Conservation (phyloP, 2,888 invertebrate species). For the Lithophane semibrunnea region DNA sequence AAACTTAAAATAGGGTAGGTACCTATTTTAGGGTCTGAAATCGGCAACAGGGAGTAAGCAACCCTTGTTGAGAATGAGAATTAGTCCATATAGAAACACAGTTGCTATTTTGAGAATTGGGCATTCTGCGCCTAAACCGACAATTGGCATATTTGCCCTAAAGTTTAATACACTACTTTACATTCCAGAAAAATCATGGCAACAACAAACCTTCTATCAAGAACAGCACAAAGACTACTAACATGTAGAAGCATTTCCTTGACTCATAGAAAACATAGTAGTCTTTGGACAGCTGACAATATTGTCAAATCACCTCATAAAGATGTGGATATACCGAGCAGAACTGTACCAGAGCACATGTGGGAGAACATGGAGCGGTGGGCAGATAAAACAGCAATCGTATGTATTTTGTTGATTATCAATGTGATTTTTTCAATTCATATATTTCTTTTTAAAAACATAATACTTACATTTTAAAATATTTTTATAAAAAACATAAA, state of each 20-base stretch:
- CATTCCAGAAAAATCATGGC: slow-evolving; percentile 69
- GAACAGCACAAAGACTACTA: slow-evolving; percentile 64
- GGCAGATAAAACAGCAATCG: slow-evolving; percentile 92
- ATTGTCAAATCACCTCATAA: slow-evolving; percentile 87
- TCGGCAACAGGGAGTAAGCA: background rate
- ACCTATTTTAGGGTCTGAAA: background rate
- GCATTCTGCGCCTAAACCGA: too few species aligned
- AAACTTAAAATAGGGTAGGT: background rate
- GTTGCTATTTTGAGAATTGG: too few species aligned
- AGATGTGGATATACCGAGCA: slow-evolving; percentile 86
- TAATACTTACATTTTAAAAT: too few species aligned
- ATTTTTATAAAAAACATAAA: too few species aligned
- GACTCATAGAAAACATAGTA: slow-evolving; percentile 53
- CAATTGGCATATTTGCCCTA: background rate
- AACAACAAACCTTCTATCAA: slow-evolving; percentile 63
- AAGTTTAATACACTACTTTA: background rate
- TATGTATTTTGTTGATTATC: slow-evolving; percentile 79
- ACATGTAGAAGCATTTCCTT: slow-evolving; percentile 53
- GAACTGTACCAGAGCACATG: slow-evolving; percentile 90
- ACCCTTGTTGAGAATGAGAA: background rate
- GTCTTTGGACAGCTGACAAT: slow-evolving; percentile 79
- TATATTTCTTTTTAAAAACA: too few species aligned
- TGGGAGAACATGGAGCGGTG: slow-evolving; percentile 91
- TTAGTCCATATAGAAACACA: too few species aligned
- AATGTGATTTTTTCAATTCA: background rate